phyloP scores from a whole-genome alignment of 1,140 invertebrate genomes.

The Dreissena rostriformis region DNA sequence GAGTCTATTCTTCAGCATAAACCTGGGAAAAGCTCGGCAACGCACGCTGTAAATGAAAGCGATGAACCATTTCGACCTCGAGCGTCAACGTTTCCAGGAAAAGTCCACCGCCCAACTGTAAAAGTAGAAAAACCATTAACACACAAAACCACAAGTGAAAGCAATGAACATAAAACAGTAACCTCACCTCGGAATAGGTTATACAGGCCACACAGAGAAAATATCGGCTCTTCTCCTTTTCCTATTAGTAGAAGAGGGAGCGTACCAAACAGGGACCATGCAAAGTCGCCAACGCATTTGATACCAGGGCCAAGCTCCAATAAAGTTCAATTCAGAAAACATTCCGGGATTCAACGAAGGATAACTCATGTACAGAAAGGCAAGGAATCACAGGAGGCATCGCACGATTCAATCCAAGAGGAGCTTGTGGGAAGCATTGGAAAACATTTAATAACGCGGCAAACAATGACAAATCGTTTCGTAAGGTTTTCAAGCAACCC shows the following conservation, averaged over 20 bases:
- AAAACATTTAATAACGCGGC: constrained; percentile 26
- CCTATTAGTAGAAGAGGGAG: background rate
- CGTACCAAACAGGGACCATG: background rate
- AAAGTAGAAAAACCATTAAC: constrained; percentile 14
- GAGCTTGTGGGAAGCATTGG: background rate
- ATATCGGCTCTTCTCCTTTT: background rate
- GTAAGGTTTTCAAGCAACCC: background rate
- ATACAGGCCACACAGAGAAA: constrained; percentile 13
- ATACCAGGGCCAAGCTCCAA: background rate
- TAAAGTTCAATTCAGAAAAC: constrained; percentile 32
- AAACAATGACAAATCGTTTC: constrained; percentile 30
- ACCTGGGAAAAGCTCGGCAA: background rate
- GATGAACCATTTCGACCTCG: constrained; percentile 33
- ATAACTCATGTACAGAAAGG: constrained; percentile 6
- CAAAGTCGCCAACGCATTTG: background rate
- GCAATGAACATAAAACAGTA: background rate
- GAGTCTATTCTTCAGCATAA: background rate
- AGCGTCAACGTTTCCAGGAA: constrained; percentile 50
- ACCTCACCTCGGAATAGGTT: background rate
- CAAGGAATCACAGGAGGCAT: background rate
- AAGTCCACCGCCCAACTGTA: constrained; percentile 12
- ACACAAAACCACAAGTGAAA: background rate
- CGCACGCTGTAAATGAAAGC: background rate
- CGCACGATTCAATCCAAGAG: constrained; percentile 32
- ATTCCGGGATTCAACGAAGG: constrained; percentile 21